Percentiles rank a stretch among this genome's conserved stretches.
phyloP scores from a whole-genome alignment of 2,888 invertebrate genomes.

The Machimus atricapillus region DNA sequence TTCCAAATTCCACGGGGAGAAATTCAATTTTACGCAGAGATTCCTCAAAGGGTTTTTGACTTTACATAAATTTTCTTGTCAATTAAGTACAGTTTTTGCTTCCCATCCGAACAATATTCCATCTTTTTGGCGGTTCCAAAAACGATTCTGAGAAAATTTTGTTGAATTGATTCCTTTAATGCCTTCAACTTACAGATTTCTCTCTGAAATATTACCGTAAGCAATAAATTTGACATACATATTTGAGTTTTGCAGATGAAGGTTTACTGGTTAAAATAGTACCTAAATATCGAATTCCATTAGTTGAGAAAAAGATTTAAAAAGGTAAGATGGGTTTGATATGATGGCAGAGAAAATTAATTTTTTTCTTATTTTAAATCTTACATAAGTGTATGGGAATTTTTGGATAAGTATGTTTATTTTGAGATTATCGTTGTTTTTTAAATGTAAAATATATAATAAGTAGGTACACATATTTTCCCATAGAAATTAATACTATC shows the following conservation, averaged over 20 bases:
- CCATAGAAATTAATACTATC: no score
- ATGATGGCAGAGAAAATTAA: no score
- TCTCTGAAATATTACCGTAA: background rate
- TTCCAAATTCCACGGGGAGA: background rate
- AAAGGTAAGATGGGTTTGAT: background rate
- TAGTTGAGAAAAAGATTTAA: background rate
- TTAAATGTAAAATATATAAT: no score
- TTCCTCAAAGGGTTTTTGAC: constrained; percentile 10
- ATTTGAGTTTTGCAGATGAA: background rate
- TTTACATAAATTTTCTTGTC: constrained; percentile 32
- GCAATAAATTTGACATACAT: background rate
- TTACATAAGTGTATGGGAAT: no score
- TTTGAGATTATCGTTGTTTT: no score
- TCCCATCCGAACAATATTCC: background rate
- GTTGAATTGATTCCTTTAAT: background rate
- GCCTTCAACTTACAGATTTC: background rate
- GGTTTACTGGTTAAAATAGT: background rate
- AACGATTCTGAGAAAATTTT: background rate
- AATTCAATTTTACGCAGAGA: background rate
- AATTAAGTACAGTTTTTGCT: constrained; percentile 15
- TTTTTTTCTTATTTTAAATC: no score
- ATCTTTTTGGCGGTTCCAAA: background rate
- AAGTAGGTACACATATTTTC: no score
- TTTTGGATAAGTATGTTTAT: no score
- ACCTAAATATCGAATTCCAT: background rate